phyloP scores from a whole-genome alignment of 2,888 invertebrate species.

The Macropis europaea region DNA sequence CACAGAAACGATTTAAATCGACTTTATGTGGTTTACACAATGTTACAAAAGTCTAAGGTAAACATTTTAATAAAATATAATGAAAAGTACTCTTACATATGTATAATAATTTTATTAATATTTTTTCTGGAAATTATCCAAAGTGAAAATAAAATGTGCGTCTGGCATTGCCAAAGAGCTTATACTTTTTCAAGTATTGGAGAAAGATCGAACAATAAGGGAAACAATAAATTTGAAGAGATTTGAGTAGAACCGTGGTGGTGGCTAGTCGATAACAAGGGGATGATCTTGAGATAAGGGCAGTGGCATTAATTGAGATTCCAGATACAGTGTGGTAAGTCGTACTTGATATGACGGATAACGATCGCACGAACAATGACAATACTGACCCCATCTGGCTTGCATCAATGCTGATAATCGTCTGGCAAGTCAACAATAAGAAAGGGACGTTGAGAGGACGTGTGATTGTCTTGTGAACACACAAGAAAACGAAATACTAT shows the following conservation, averaged over 20 bases:
- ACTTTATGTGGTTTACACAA: no score
- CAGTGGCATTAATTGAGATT: constrained; percentile 76
- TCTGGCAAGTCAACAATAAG: neutral
- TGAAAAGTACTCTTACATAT: no score
- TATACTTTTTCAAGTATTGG: neutral
- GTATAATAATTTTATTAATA: no score
- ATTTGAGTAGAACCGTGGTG: constrained; percentile 42
- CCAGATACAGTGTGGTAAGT: constrained; percentile 72
- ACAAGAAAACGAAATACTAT: neutral
- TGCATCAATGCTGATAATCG: constrained; percentile 25
- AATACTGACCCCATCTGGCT: constrained; percentile 58
- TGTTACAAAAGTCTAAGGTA: no score
- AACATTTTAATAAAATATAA: no score
- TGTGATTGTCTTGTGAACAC: neutral
- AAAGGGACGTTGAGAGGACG: neutral
- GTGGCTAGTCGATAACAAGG: constrained; percentile 72
- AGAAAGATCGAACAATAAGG: neutral
- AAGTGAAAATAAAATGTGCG: no score
- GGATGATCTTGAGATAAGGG: constrained; percentile 72
- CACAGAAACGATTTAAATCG: no score
- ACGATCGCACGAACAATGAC: constrained; percentile 71
- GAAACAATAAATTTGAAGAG: constrained; percentile 57
- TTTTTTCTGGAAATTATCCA: no score
- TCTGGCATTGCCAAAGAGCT: no score
- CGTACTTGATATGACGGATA: constrained; percentile 67